Evolutionary conservation across 2,888 invertebrate genomes (phyloP), one percentile per base, ranked within the genome.

Genomic region (Dolichopus griseipennis): DNA sequence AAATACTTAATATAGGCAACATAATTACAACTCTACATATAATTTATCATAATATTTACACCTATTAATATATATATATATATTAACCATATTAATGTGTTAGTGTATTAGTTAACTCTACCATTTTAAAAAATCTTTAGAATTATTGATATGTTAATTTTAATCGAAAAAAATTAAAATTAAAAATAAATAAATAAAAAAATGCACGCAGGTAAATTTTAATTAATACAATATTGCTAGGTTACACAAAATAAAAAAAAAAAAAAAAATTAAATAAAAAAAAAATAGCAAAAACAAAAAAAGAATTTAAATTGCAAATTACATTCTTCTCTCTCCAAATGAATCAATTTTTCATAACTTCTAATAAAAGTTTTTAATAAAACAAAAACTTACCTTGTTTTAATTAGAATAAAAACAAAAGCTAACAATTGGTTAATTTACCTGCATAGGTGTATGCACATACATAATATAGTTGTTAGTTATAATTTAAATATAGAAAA

Each of bases 121-220:
- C n/a, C n/a, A n/a, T n/a, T n/a, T n/a, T 37, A 37, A 37, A 37
- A 37, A 2, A 37, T 12, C 9, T 37, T 37, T 37, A 27, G 27
- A 27, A 37, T 34, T 37, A 10, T 37, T 37, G 37, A 37, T 37
- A 37, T 37, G 12, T 37, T 37, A 37, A 37, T 37, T 37, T 37
- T 37, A 37, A 37, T 37, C 37, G 8, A 27, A 27, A 27, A 27
- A 27, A 27, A 27, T n/a, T n/a, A 27, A 27, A 27, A 27, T 5
- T 4, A 27, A 27, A 27, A 27, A 27, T 5, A 27, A 27, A 27
- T 4, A 27, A 27, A 27, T 4, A 27, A 27, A 52, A 52, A 52
- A 52, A 52, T 52, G 52, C 52, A 52, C 52, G 52, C 52, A 52
- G 52, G 52, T 52, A 52, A 52, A 52, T 52, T 52, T 52, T 52